Conservation (phyloP, 2,113 vertebrate species). For the rabbit (Oryctolagus cuniculus) region DNA sequence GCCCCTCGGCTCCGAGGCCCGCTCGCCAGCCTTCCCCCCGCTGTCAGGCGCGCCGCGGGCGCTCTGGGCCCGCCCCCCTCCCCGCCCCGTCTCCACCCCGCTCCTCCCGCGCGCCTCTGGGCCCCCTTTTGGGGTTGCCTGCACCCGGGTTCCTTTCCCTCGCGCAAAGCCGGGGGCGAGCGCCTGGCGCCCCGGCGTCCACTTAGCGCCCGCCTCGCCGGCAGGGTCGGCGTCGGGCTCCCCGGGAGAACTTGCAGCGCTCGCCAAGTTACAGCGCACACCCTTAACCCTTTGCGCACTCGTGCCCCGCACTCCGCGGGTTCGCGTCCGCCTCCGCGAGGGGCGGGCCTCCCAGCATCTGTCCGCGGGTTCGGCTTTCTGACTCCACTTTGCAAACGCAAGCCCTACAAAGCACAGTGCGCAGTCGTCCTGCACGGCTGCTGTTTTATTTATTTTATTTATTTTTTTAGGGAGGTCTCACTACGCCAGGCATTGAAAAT, state of each 20-base stretch:
- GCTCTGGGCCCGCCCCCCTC: background rate
- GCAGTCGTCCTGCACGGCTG: too few relatives aligned
- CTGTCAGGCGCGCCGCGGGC: conserved; percentile 56
- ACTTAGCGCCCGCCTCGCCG: conserved; percentile 47
- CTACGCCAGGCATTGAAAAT: background rate
- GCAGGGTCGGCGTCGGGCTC: conserved; percentile 57
- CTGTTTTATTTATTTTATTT: too few relatives aligned
- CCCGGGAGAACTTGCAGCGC: conserved; percentile 73
- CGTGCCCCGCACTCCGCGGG: background rate
- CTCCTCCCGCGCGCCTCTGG: conserved; percentile 37
- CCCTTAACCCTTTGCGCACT: conserved; percentile 60
- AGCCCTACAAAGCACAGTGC: background rate
- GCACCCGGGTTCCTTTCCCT: conserved; percentile 13
- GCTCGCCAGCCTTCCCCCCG: background rate
- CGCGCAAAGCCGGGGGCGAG: conserved; percentile 38
- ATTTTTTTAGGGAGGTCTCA: background rate
- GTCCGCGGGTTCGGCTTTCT: background rate
- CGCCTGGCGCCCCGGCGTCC: conserved; percentile 60
- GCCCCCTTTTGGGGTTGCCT: conserved; percentile 18
- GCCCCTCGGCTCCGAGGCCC: background rate
- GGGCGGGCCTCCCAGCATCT: too few relatives aligned
- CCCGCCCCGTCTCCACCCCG: conserved; percentile 50
- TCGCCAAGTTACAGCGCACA: conserved; percentile 35
- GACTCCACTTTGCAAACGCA: background rate
- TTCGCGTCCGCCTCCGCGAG: background rate